These are phyloP conservation scores for Leptobrachium leishanense DNA, from an alignment of 2,113 vertebrate species.

Conservation along the genomic window DNA sequence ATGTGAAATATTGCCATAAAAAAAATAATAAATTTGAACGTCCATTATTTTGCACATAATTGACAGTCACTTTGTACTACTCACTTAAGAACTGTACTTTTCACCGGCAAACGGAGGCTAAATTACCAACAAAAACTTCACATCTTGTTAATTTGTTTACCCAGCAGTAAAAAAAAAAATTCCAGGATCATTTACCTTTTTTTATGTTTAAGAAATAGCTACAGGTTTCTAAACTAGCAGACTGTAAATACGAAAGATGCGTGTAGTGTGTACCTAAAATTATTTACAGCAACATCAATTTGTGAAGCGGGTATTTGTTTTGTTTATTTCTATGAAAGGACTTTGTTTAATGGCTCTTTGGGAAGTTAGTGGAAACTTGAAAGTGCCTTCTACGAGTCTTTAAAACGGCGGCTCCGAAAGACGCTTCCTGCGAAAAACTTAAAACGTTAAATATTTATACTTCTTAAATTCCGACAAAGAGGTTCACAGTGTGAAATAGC, in stretches of 20 bases:
- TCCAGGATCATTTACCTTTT: neutral
- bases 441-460: constrained; percentile 26
- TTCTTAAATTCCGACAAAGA: constrained; percentile 21
- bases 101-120: no score
- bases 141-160: neutral
- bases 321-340: constrained; percentile 14
- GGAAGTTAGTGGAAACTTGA: neutral
- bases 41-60: no score
- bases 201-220: neutral
- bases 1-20: no score
- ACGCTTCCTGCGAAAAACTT: constrained; percentile 18
- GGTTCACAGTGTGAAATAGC: constrained; percentile 6
- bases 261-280: neutral
- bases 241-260: neutral
- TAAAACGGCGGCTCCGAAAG: constrained; percentile 11
- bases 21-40: no score
- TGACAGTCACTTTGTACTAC: no score
- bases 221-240: neutral
- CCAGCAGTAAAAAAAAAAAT: neutral
- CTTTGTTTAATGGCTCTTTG: constrained; percentile 9
- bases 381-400: neutral
- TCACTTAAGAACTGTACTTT: no score
- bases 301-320: constrained; percentile 7
- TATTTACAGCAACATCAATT: constrained; percentile 20
- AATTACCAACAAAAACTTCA: no score